A percentile compares a stretch with the other conserved stretches of the same genome.
Conservation (phyloP, 2,888 invertebrate species). For the Dicycla oo region DNA sequence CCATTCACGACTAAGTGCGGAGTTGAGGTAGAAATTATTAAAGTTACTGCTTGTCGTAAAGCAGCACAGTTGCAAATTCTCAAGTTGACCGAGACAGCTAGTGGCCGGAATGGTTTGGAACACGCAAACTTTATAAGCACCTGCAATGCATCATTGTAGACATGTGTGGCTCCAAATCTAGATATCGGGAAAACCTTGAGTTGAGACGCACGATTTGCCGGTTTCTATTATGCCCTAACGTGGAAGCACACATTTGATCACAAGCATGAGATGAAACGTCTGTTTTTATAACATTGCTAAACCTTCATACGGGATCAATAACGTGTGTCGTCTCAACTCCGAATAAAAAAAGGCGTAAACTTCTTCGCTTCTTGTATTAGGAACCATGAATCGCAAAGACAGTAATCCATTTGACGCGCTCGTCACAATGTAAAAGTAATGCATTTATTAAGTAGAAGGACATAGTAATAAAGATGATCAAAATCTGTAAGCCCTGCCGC, state of each 20-base stretch:
- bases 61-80: constrained; percentile 45
- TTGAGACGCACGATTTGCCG: constrained; percentile 1
- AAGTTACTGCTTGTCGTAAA: constrained; percentile 31
- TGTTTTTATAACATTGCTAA: constrained; percentile 53
- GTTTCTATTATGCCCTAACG: constrained; percentile 30
- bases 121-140: constrained; percentile 76
- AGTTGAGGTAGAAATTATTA: constrained; percentile 35
- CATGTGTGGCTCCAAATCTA: constrained; percentile 50
- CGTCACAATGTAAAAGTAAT: constrained; percentile 54
- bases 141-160: constrained; percentile 84
- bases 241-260: constrained; percentile 36
- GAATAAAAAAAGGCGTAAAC: constrained; percentile 51
- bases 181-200: constrained; percentile 18
- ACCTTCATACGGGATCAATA: constrained; percentile 60
- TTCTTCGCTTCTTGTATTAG: constrained; percentile 19
- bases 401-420: constrained; percentile 40
- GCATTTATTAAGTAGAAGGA: constrained; percentile 65
- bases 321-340: constrained; percentile 31
- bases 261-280: constrained; percentile 35
- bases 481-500: constrained; percentile 73
- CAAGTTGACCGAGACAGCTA: constrained; percentile 36
- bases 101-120: constrained; percentile 69
- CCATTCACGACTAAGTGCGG: constrained; percentile 45
- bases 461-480: constrained; percentile 69
- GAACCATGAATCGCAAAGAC: constrained; percentile 21